These are phyloP conservation scores for Paradoxurus hermaphroditus DNA, from an alignment of 2,113 vertebrate species.

Conservation along the genomic window DNA sequence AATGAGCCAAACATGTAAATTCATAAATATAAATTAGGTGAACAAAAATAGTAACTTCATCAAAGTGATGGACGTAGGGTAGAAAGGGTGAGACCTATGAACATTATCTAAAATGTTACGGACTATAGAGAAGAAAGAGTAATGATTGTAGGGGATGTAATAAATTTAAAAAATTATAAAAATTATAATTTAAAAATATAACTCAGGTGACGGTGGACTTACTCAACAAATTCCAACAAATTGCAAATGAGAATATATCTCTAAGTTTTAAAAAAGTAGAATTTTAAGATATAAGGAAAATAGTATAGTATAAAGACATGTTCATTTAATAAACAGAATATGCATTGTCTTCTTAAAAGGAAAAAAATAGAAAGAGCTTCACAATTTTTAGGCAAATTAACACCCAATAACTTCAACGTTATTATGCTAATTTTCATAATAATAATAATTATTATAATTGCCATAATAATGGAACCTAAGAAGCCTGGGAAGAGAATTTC, in stretches of 20 bases:
- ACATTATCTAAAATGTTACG: not conserved
- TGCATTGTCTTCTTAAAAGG: not conserved
- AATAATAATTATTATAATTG: not conserved
- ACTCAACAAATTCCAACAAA: not conserved
- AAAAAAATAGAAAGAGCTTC: not conserved
- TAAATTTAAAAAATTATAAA: not conserved
- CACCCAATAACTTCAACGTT: not conserved
- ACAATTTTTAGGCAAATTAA: not conserved
- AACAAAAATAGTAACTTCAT: conserved; percentile 35
- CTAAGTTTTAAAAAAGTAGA: not conserved
- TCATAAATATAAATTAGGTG: not conserved
- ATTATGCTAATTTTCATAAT: not conserved
- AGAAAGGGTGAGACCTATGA: not conserved
- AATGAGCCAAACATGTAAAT: not conserved
- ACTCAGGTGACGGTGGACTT: not conserved
- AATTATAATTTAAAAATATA: not conserved
- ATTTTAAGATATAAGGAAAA: conserved; percentile 4
- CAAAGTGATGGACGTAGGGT: not conserved
- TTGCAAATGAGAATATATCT: not conserved
- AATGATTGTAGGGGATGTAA: not conserved
- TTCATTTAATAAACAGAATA: not conserved
- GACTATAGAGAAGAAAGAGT: not conserved
- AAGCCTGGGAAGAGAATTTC: not conserved
- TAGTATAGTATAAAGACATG: not conserved
- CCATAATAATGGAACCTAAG: not conserved